A percentile compares a stretch with the other conserved stretches of the same genome.
These are phyloP conservation scores for Antennarius maculatus DNA, from an alignment of 2,797 vertebrate species.

Conservation along the genomic window DNA sequence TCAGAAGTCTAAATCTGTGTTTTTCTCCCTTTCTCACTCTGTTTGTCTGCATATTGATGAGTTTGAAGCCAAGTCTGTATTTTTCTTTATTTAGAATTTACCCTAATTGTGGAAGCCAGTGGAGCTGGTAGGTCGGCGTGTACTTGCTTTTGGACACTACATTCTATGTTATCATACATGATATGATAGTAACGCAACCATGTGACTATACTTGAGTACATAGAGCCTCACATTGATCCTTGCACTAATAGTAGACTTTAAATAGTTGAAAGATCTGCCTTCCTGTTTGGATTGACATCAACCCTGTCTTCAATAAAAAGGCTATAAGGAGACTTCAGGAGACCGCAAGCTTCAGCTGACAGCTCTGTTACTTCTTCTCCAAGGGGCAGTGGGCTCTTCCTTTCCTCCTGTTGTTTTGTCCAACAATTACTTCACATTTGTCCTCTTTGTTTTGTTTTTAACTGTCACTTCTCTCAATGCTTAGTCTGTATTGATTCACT, in stretches of 20 bases:
- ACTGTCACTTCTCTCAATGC: background rate
- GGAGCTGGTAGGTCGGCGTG: background rate
- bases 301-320: too few relatives aligned
- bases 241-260: background rate
- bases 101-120: background rate
- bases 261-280: background rate
- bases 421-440: background rate
- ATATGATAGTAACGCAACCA: too few relatives aligned
- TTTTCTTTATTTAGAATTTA: background rate
- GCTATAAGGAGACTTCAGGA: background rate
- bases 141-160: background rate
- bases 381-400: background rate
- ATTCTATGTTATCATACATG: background rate
- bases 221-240: too few relatives aligned
- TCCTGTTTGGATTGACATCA: too few relatives aligned
- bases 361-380: background rate
- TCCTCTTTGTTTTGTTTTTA: background rate
- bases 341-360: background rate
- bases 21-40: background rate
- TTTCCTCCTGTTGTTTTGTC: background rate
- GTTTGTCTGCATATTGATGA: too few relatives aligned
- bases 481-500: too few relatives aligned
- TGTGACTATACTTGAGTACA: background rate
- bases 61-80: background rate
- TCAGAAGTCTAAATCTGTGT: background rate